phyloP scores from a whole-genome alignment of 2,888 invertebrate genomes.

The Caradrina kadenii region DNA sequence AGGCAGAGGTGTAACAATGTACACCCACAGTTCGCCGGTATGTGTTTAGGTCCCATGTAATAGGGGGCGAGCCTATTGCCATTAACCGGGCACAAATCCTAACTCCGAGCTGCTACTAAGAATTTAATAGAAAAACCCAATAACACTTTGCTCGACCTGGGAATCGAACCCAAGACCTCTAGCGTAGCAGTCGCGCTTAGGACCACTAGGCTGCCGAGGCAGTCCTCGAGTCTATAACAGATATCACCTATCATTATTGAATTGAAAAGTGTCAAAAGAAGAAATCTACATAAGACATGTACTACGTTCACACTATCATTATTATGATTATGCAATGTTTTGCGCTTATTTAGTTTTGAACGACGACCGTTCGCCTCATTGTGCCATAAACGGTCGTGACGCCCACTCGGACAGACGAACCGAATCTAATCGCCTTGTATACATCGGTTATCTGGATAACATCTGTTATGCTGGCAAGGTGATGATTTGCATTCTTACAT shows the following conservation, averaged over 20 bases:
- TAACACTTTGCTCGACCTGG: too few relatives aligned
- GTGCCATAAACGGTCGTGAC: slow-evolving; percentile 62
- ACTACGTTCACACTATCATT: slow-evolving; percentile 29
- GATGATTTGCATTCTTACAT: slow-evolving; percentile 60
- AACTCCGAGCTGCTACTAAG: too few relatives aligned
- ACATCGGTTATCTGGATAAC: slow-evolving; percentile 50
- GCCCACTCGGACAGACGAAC: slow-evolving; percentile 71
- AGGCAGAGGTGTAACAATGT: too few relatives aligned
- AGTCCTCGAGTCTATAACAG: too few relatives aligned
- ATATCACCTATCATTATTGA: not conserved
- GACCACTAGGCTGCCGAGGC: too few relatives aligned
- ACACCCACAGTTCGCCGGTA: too few relatives aligned
- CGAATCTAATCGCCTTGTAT: slow-evolving; percentile 73
- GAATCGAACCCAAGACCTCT: too few relatives aligned
- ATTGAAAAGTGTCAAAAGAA: not conserved
- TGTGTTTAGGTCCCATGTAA: too few relatives aligned
- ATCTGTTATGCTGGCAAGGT: slow-evolving; percentile 52
- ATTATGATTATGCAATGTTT: slow-evolving; percentile 47
- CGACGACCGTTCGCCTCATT: slow-evolving; percentile 38
- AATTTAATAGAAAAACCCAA: too few relatives aligned
- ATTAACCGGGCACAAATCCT: too few relatives aligned
- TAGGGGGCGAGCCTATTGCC: too few relatives aligned
- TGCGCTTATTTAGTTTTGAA: slow-evolving; percentile 43
- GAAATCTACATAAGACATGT: slow-evolving; percentile 5
- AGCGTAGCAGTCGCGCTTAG: too few relatives aligned